These are phyloP conservation scores for Myotis lucifugus DNA, from an alignment of 2,113 vertebrate species.

Conservation along the genomic window DNA sequence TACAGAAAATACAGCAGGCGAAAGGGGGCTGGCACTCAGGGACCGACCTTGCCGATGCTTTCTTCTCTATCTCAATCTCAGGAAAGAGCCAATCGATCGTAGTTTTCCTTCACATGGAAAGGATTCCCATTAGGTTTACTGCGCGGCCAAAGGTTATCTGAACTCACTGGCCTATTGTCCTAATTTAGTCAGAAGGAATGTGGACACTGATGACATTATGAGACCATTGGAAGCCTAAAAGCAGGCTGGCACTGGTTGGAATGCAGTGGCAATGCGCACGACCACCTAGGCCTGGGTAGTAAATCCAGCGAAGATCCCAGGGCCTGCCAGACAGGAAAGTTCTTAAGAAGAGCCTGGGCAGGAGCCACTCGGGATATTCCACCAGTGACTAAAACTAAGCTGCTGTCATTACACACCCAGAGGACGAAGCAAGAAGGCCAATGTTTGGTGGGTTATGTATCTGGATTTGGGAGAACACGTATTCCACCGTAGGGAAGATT, in stretches of 20 bases:
- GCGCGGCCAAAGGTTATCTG: background rate
- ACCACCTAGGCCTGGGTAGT: background rate
- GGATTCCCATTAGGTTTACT: background rate
- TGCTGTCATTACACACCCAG: background rate
- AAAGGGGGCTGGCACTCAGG: background rate
- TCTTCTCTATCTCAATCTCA: background rate
- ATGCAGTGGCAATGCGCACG: background rate
- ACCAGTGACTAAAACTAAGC: background rate
- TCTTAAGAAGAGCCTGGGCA: background rate
- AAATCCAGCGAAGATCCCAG: background rate
- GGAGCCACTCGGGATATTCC: background rate
- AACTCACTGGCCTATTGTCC: background rate
- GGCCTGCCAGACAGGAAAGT: background rate
- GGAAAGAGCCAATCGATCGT: background rate
- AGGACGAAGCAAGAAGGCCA: background rate
- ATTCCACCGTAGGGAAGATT: background rate
- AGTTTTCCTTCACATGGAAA: background rate
- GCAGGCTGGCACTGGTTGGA: background rate
- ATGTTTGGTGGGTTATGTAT: background rate
- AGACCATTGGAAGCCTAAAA: background rate
- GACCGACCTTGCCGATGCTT: background rate
- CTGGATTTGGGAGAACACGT: background rate
- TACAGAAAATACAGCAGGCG: background rate
- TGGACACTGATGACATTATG: background rate
- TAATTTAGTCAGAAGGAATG: background rate